A percentile compares a stretch with the other conserved stretches of the same genome.
Evolutionary conservation across 2,888 invertebrate species (phyloP).

Genomic region (Copidosoma aretas): DNA sequence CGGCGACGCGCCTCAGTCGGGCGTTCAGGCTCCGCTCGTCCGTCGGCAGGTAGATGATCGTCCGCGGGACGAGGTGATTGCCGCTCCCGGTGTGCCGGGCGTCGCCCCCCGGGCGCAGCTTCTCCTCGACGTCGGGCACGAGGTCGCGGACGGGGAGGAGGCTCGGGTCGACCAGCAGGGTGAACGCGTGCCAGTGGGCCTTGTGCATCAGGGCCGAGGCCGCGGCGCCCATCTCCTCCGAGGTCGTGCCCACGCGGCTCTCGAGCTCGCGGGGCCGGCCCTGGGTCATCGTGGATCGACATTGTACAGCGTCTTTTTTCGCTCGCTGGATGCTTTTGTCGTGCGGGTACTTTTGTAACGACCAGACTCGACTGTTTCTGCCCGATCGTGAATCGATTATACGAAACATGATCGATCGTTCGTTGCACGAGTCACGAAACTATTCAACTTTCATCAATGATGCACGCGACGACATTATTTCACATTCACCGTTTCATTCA

Average conservation of each 20-base stretch:
- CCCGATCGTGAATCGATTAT: too few species aligned
- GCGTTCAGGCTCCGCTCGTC: conserved; percentile 55
- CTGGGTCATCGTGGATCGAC: too few species aligned
- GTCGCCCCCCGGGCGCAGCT: background rate
- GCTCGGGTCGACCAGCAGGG: conserved; percentile 58
- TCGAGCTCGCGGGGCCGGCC: conserved; percentile 55
- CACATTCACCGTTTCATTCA: too few species aligned
- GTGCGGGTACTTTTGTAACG: too few species aligned
- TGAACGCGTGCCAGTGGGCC: conserved; percentile 61
- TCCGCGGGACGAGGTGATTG: conserved; percentile 52
- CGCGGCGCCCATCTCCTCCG: conserved; percentile 59
- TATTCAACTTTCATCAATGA: too few species aligned
- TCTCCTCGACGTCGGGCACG: conserved; percentile 31
- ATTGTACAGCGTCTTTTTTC: too few species aligned
- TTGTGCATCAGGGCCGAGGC: conserved; percentile 60
- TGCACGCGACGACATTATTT: too few species aligned
- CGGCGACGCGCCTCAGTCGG: conserved; percentile 55
- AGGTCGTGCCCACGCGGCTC: conserved; percentile 57
- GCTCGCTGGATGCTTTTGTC: too few species aligned
- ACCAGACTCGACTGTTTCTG: too few species aligned
- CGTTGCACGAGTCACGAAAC: too few species aligned
- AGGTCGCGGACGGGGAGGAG: conserved; percentile 56
- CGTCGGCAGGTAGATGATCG: conserved; percentile 57
- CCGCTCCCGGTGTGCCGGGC: conserved; percentile 20
- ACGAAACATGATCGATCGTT: too few species aligned